Base-by-base conservation (phyloP, 2,888 invertebrate species). In the Parelbella ahira region DNA sequence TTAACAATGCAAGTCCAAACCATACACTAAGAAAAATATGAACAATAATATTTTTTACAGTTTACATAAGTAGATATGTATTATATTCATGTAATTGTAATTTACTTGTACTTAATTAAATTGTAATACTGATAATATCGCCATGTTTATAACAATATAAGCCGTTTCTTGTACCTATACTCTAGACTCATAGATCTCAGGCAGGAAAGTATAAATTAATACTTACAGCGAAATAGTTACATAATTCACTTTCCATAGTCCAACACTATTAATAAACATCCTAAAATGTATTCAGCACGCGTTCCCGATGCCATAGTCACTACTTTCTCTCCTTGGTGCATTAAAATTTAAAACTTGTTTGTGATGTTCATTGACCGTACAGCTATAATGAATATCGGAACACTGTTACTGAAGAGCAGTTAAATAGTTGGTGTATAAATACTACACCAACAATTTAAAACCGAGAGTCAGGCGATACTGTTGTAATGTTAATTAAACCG, bases 291-390 rank as follows among this genome's bases (percentile, higher is more conserved):
- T 65, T 66, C 73, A 49, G 48, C 55, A 59, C 71, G 72, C 72
- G 70, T 65, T 58, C 54, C 54, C 53, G 53, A 53, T 57, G 65
- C 56, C 58, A 58, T 61, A 58, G 54, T 49, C 56, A 51, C 58
- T 57, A 78, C 87, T 86, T 87, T 87, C 86, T 73, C 84, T 68
- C 50, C 63, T 49, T 52, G 54, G 49, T 65, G 51, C 76, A 81
- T 83, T 84, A 71, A 83, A 78, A 86, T 87, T 81, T 80, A 69
- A 83, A 84, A 82, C 84, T 82, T 77, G 87, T 83, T 83, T 73
- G 69, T 66, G 45, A 53, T 58, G 60, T 52, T 65, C 73, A 68
- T 57, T 72, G 70, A 67, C 64, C 57, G 70, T 64, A 60, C 59
- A 64, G 59, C 61, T 69, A 65, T 78, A 77, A 70, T 73, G 70